These are phyloP conservation scores for Tarsius wallacei DNA, from an alignment of 2,797 vertebrate genomes.

Conservation along the genomic window DNA sequence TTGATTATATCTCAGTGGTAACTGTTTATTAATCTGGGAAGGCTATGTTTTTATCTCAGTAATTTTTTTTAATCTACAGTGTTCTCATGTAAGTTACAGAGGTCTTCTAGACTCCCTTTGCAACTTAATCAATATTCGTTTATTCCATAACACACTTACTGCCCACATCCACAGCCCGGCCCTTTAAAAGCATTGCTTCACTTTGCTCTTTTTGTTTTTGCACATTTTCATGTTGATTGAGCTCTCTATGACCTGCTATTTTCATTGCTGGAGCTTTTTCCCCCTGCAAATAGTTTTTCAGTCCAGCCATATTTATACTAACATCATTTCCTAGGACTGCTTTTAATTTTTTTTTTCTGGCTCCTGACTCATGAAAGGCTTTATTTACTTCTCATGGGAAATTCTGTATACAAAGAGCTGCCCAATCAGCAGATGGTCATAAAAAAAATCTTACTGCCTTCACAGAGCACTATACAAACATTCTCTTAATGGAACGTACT, in stretches of 20 bases:
- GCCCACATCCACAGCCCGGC: background rate
- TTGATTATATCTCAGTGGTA: background rate
- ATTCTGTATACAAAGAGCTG: background rate
- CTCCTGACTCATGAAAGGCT: background rate
- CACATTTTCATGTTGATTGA: background rate
- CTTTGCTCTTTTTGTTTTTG: background rate
- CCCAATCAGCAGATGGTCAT: background rate
- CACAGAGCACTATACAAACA: background rate
- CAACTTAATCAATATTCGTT: background rate
- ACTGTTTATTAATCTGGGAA: background rate
- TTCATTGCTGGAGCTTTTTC: background rate
- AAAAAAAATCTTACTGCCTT: background rate
- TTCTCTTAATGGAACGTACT: constrained; percentile 6
- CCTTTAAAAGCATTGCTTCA: background rate
- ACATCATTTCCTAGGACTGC: background rate
- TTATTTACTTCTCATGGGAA: constrained; percentile 34
- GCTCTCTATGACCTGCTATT: background rate
- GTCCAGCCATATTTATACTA: background rate
- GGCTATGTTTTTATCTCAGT: background rate
- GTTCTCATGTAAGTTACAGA: background rate
- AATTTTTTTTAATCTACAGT: background rate
- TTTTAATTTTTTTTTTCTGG: constrained; percentile 27
- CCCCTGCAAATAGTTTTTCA: background rate
- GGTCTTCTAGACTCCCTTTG: background rate
- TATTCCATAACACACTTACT: background rate